phyloP scores from a whole-genome alignment of 2,113 vertebrate species.

The Lamprotornis superbus region DNA sequence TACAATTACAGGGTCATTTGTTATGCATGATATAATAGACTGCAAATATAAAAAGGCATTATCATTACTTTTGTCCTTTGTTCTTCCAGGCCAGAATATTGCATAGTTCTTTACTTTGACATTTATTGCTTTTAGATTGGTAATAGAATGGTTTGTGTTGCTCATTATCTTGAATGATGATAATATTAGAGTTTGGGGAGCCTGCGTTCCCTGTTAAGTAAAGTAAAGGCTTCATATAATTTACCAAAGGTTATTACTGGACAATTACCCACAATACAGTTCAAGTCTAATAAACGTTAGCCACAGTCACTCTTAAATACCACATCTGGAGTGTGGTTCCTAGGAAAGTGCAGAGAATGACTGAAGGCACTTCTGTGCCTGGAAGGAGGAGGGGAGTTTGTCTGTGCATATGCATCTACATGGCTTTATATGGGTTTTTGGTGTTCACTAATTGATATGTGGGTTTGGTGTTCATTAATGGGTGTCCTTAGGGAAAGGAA shows the following conservation, averaged over 20 bases:
- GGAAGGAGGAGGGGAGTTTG: neutral
- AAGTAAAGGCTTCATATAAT: slow-evolving; percentile 73
- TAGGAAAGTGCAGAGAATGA: slow-evolving; percentile 25
- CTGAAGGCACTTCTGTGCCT: neutral
- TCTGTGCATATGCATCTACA: neutral
- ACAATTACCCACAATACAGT: slow-evolving; percentile 79
- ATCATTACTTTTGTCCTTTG: slow-evolving; percentile 79
- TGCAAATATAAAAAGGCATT: slow-evolving; percentile 77
- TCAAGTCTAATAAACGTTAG: slow-evolving; percentile 73
- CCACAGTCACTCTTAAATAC: slow-evolving; percentile 66
- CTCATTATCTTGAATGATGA: slow-evolving; percentile 82
- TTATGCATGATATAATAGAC: slow-evolving; percentile 77
- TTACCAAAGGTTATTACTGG: slow-evolving; percentile 78
- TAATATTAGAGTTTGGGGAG: slow-evolving; percentile 74
- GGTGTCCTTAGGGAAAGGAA: neutral
- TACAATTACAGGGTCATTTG: slow-evolving; percentile 73
- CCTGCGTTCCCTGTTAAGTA: slow-evolving; percentile 71
- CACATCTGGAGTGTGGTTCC: slow-evolving; percentile 55
- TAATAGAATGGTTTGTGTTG: slow-evolving; percentile 80
- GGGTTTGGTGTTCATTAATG: neutral
- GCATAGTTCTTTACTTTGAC: slow-evolving; percentile 81
- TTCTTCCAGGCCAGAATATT: slow-evolving; percentile 78
- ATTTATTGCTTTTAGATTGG: slow-evolving; percentile 80
- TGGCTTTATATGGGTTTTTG: neutral
- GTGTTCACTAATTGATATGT: neutral